These are phyloP conservation scores for Riparia riparia DNA, from an alignment of 2,113 vertebrate species.

Conservation along the genomic window DNA sequence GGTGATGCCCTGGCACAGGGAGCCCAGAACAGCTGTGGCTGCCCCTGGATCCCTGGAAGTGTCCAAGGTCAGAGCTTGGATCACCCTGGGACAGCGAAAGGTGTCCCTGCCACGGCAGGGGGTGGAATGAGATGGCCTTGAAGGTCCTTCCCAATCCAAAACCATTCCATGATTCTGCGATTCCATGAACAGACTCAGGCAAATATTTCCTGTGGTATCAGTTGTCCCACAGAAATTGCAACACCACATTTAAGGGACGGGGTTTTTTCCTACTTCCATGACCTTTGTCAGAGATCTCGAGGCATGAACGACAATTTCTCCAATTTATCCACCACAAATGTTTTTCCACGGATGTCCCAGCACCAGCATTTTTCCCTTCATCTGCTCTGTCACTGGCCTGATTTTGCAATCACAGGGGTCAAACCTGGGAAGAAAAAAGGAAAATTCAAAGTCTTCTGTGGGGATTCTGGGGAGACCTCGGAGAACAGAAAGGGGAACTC, in stretches of 20 bases:
- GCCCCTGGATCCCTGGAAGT: not conserved
- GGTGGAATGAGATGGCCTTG: fast-evolving
- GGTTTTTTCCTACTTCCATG: not conserved
- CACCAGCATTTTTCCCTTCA: not conserved
- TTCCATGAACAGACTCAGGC: not conserved
- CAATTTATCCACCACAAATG: not conserved
- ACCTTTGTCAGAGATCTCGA: fast-evolving
- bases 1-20: fast-evolving
- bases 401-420: not conserved
- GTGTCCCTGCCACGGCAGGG: not conserved
- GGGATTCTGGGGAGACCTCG: not conserved
- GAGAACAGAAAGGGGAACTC: fast-evolving
- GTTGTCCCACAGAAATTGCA: not conserved
- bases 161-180: not conserved
- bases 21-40: not conserved
- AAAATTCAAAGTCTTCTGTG: fast-evolving
- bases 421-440: not conserved
- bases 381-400: not conserved
- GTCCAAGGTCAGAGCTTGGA: not conserved
- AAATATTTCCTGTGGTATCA: fast-evolving
- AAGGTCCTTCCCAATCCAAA: not conserved
- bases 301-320: fast-evolving
- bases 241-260: not conserved
- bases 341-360: not conserved
- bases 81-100: fast-evolving